These are phyloP conservation scores for Orgyia antiqua DNA, from an alignment of 2,888 invertebrate species.

Conservation along the genomic window DNA sequence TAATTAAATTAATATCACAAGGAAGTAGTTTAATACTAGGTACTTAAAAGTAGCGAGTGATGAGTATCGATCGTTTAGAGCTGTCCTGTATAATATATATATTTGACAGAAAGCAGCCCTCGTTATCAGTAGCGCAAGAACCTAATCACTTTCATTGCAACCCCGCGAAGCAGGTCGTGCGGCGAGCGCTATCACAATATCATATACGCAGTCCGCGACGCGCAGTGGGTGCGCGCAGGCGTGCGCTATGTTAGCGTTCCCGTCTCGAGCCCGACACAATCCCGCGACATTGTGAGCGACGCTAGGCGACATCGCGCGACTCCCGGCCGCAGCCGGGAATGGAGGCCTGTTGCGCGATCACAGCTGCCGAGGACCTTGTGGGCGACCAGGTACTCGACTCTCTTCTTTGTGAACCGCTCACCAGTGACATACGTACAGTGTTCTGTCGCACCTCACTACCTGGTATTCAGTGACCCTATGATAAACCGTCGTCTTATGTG, in stretches of 20 bases:
- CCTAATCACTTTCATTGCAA: constrained; percentile 73
- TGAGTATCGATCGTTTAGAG: constrained; percentile 7
- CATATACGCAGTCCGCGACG: constrained; percentile 50
- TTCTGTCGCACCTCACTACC: constrained; percentile 8
- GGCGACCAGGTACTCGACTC: constrained; percentile 67
- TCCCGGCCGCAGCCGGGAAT: constrained; percentile 65
- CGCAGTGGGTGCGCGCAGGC: constrained; percentile 52
- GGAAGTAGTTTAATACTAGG: not conserved
- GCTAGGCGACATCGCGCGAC: constrained; percentile 31
- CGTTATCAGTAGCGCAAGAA: constrained; percentile 69
- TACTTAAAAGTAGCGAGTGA: no score
- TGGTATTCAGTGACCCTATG: constrained; percentile 22
- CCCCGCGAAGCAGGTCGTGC: constrained; percentile 62
- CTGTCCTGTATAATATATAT: constrained; percentile 26
- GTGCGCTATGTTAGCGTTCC: constrained; percentile 35
- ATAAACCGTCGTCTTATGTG: constrained; percentile 25
- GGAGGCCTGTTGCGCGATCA: constrained; percentile 71
- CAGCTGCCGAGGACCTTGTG: constrained; percentile 69
- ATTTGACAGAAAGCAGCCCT: constrained; percentile 46
- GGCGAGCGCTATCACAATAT: constrained; percentile 44
- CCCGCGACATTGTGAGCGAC: constrained; percentile 36
- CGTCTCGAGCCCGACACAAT: constrained; percentile 28
- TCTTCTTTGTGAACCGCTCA: constrained; percentile 16
- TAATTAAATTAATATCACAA: not conserved
- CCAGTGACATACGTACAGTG: constrained; percentile 24